These are phyloP conservation scores for Ophthalmolycus amberensis DNA, from an alignment of 2,113 vertebrate genomes.

Conservation along the genomic window DNA sequence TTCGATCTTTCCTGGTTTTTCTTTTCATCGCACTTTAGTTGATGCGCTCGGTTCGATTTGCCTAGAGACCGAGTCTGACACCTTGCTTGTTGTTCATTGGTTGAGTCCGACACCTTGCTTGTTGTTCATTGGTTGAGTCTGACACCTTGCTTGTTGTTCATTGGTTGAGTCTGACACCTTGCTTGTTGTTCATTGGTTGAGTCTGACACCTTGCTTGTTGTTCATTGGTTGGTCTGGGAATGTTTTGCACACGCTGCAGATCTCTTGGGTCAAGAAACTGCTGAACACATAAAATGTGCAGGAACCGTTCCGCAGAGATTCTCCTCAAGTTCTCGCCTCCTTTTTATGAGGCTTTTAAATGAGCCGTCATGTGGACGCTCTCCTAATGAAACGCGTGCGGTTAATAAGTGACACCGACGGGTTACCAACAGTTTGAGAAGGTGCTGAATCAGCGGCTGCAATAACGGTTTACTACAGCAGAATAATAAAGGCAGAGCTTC, in stretches of 20 bases:
- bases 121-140: neutral
- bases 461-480: slow-evolving; percentile 39
- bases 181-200: neutral
- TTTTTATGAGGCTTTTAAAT: slow-evolving; percentile 39
- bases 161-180: slow-evolving; percentile 1
- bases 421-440: slow-evolving; percentile 8
- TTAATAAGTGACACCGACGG: slow-evolving; percentile 60
- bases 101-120: neutral
- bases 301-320: neutral
- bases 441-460: slow-evolving; percentile 66
- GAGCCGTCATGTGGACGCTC: neutral
- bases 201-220: neutral
- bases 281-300: slow-evolving; percentile 15
- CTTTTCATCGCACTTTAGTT: neutral
- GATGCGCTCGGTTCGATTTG: neutral
- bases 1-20: neutral
- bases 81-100: slow-evolving; percentile 1
- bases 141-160: neutral
- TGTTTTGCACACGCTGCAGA: neutral
- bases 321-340: neutral
- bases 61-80: neutral
- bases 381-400: neutral
- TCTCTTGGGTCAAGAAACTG: neutral
- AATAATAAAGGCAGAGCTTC: slow-evolving; percentile 16
- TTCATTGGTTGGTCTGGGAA: neutral